A percentile compares a stretch with the other conserved stretches of the same genome.
Evolutionary conservation across 2,113 vertebrate species (phyloP).

Genomic region (Romanogobio albipinnatus): DNA sequence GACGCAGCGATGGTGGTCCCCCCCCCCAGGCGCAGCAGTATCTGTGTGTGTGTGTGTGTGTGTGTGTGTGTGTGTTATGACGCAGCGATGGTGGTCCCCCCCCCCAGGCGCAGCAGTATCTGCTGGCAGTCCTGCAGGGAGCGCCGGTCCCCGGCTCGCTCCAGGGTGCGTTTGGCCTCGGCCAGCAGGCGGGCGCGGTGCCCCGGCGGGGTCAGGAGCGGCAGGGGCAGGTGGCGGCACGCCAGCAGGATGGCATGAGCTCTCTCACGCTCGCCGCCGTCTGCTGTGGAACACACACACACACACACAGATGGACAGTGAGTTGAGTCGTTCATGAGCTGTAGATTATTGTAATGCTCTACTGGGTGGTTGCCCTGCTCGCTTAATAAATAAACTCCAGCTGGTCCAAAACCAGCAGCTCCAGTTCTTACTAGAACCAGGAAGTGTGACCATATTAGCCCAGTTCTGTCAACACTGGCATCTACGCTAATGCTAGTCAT

Average conservation of each 20-base stretch:
- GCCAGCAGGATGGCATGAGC: constrained; percentile 94
- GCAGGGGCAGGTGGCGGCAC: constrained; percentile 93
- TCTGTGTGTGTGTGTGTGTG: constrained; percentile 64
- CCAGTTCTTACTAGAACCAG: no score
- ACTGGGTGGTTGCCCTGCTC: no score
- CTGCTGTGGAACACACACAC: constrained; percentile 62
- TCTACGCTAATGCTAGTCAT: no score
- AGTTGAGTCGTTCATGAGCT: no score
- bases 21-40: constrained; percentile 90
- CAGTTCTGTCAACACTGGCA: no score
- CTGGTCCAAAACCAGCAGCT: no score
- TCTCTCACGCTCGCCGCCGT: constrained; percentile 89
- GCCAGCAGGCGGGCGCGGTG: constrained; percentile 91
- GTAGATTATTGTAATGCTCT: no score
- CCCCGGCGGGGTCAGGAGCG: constrained; percentile 90
- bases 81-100: constrained; percentile 91
- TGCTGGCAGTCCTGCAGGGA: constrained; percentile 95
- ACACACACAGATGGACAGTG: background rate
- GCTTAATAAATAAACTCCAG: no score
- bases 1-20: constrained; percentile 93
- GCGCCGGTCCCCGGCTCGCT: constrained; percentile 93
- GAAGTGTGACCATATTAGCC: no score
- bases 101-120: constrained; percentile 90
- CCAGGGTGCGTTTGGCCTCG: constrained; percentile 93
- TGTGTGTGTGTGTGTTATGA: constrained; percentile 73